Evolutionary conservation across 2,888 invertebrate genomes (phyloP), one percentile per base, ranked within the genome.

Genomic region (Leistus spinibarbis): DNA sequence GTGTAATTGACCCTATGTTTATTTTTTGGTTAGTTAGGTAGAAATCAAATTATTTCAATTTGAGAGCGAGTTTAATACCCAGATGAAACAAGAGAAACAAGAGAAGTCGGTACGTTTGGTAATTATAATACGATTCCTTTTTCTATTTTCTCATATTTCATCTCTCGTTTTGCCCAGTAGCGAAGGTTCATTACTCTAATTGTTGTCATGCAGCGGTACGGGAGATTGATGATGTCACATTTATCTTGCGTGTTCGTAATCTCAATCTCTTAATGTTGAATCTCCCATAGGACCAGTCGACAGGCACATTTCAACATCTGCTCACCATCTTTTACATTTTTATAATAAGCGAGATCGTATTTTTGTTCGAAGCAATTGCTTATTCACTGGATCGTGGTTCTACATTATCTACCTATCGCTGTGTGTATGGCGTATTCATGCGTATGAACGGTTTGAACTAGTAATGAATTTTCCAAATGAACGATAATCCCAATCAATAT

Each of bases 261-360:
- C 69, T 69, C 69, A 69, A 68, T 69, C 69, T 69, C 62, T 57
- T 62, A 69, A 69, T 70, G 63, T 62, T 40, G 40, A 27, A 70
- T 70, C 57, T 70, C 70, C 70, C 70, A 27, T 17, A 24, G 70
- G 70, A 70, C 16, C 62, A 27, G 27, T 66, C 64, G 24, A 64
- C 27, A 22, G 20, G 40, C 40, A 7, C 66, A 17, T 66, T 40
- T 16, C 40, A 20, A 70, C 70, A 70, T 70, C 70, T 70, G 70
- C 63, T 70, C 63, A 54, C 70, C 70, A 70, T 70, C 70, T 70
- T 64, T 70, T 70, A 70, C 70, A 70, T 70, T 70, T 70, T 70
- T 70, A 70, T 70, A 70, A 70, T 70, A 70, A 70, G 62, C 70
- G 70, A 27, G 63, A 70, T 70, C 64, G 64, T 10, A 64, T 64